A percentile compares a stretch with the other conserved stretches of the same genome.
Conservation (phyloP, 2,113 vertebrate species). For the Paralichthys olivaceus region DNA sequence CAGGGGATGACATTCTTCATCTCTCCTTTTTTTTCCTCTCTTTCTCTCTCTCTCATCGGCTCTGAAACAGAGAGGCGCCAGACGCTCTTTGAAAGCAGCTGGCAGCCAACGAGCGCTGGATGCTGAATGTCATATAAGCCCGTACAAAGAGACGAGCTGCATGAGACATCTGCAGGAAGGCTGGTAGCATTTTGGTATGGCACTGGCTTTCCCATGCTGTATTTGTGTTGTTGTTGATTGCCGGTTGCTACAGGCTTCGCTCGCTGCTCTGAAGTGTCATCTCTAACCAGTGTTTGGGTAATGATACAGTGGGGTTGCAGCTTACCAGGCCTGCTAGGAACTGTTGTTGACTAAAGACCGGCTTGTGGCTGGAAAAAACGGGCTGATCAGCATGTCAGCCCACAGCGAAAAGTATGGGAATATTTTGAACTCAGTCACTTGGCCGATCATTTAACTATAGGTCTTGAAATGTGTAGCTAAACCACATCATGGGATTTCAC, state of each 20-base stretch:
- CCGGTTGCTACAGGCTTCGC: constrained; percentile 66
- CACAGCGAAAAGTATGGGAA: constrained; percentile 48
- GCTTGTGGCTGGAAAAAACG: constrained; percentile 71
- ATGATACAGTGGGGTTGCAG: constrained; percentile 68
- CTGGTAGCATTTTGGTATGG: constrained; percentile 51
- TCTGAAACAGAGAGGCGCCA: constrained; percentile 56
- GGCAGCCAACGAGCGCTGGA: constrained; percentile 55
- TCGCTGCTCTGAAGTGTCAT: constrained; percentile 67
- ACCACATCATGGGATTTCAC: constrained; percentile 21
- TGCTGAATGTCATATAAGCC: constrained; percentile 55
- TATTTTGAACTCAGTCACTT: constrained; percentile 41
- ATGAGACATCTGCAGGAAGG: constrained; percentile 63
- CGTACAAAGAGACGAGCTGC: constrained; percentile 59
- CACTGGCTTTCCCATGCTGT: constrained; percentile 59
- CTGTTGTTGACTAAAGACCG: constrained; percentile 55
- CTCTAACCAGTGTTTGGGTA: constrained; percentile 73
- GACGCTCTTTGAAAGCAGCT: constrained; percentile 64
- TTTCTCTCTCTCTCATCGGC: constrained; percentile 56
- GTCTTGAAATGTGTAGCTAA: constrained; percentile 20
- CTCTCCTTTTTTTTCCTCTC: constrained; percentile 56
- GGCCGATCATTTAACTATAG: not conserved
- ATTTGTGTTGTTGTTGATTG: constrained; percentile 74
- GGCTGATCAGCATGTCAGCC: constrained; percentile 45
- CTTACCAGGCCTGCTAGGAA: constrained; percentile 67
- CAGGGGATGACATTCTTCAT: constrained; percentile 55